These are phyloP conservation scores for Melanostigma gelatinosum DNA, from an alignment of 2,113 vertebrate species.

Conservation along the genomic window DNA sequence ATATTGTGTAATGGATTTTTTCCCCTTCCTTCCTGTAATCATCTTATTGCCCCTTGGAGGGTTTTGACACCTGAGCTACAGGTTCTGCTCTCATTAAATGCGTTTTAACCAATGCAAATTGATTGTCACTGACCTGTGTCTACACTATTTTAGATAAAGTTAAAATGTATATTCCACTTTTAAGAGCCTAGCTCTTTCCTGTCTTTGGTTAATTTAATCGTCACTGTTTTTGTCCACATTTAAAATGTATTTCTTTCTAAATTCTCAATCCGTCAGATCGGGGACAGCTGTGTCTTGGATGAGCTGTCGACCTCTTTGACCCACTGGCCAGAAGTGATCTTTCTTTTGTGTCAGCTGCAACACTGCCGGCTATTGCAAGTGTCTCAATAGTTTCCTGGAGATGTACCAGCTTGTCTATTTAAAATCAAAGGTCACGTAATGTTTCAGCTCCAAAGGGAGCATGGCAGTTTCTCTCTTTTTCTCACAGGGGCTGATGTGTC, in stretches of 20 bases:
- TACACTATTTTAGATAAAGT: not conserved
- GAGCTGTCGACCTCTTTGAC: not conserved
- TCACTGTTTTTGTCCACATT: not conserved
- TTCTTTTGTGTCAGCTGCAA: not conserved
- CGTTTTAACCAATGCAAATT: not conserved
- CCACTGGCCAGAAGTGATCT: not conserved
- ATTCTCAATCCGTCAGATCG: too few relatives aligned
- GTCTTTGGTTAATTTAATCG: not conserved
- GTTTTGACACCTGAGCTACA: not conserved
- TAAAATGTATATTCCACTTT: not conserved
- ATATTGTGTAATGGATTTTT: not conserved
- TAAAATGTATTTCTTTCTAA: not conserved
- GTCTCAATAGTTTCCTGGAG: conserved; percentile 28
- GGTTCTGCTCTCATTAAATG: not conserved
- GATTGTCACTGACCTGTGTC: not conserved
- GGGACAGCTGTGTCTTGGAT: not conserved
- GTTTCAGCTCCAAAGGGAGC: not conserved
- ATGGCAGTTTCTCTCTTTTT: not conserved
- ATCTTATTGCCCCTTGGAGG: not conserved
- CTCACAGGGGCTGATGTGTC: not conserved
- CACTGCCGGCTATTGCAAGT: not conserved
- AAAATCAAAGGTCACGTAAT: conserved; percentile 28
- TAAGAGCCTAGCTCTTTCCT: not conserved
- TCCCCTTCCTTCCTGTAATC: not conserved
- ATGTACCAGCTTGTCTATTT: not conserved